Conservation (phyloP, 1,140 invertebrate genomes). For the Aleiodes sp. region DNA sequence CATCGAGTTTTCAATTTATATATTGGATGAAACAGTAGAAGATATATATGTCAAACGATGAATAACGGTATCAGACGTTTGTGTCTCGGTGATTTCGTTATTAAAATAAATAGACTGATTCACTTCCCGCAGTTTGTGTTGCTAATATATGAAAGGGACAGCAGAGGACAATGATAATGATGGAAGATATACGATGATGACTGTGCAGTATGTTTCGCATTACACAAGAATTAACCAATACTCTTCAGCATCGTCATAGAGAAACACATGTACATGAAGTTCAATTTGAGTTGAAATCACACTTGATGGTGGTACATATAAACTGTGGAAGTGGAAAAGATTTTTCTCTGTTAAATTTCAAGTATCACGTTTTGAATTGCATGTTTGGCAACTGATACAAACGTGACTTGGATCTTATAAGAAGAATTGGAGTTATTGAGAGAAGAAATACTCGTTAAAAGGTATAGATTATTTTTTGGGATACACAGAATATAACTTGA, state of each 20-base stretch:
- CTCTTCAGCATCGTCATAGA: background rate
- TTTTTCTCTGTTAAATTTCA: background rate
- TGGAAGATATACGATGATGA: background rate
- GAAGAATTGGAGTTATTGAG: background rate
- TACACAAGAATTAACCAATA: background rate
- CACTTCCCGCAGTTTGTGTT: slow-evolving; percentile 9
- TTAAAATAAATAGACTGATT: slow-evolving; percentile 33
- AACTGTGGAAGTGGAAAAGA: background rate
- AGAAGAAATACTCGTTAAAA: background rate
- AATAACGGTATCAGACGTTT: background rate
- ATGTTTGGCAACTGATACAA: background rate
- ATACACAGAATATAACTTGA: no score
- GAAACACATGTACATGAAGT: background rate
- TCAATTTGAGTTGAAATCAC: background rate
- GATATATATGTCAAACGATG: background rate
- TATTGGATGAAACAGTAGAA: background rate
- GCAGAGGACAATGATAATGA: background rate
- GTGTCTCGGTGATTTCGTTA: slow-evolving; percentile 21
- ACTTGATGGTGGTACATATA: background rate
- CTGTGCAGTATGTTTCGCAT: background rate
- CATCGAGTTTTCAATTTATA: background rate
- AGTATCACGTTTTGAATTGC: background rate
- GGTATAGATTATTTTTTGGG: no score
- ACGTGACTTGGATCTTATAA: background rate
- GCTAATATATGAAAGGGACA: background rate